Conservation (phyloP, 2,113 vertebrate genomes). For the Ailurus styani region DNA sequence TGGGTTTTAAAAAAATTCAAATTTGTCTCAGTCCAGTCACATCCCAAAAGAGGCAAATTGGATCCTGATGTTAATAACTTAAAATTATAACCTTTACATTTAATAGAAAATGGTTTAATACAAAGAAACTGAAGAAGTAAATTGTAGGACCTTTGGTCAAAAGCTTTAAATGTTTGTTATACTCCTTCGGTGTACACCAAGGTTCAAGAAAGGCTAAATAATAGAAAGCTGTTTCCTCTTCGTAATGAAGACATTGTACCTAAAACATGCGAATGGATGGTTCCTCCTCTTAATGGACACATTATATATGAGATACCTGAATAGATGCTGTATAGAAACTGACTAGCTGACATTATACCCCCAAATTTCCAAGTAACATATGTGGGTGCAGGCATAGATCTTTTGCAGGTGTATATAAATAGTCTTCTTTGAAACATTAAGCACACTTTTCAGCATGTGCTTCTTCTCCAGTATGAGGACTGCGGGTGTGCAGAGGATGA, state of each 20-base stretch:
- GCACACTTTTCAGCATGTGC: neutral
- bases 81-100: neutral
- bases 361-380: neutral
- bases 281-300: neutral
- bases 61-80: neutral
- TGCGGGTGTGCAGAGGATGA: neutral
- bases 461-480: neutral
- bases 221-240: neutral
- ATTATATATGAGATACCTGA: neutral
- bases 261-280: neutral
- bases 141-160: neutral
- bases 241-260: neutral
- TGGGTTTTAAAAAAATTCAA: neutral
- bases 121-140: neutral
- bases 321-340: neutral
- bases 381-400: neutral
- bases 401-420: neutral
- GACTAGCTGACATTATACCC: neutral
- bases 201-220: neutral
- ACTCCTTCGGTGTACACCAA: neutral
- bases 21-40: neutral
- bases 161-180: neutral
- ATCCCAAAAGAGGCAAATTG: neutral
- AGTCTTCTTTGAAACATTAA: slow-evolving; percentile 35
- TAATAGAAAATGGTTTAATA: neutral